Percentiles rank a stretch among this genome's conserved stretches.
Conservation (phyloP, 2,113 vertebrate genomes). For the Neofelis nebulosa region DNA sequence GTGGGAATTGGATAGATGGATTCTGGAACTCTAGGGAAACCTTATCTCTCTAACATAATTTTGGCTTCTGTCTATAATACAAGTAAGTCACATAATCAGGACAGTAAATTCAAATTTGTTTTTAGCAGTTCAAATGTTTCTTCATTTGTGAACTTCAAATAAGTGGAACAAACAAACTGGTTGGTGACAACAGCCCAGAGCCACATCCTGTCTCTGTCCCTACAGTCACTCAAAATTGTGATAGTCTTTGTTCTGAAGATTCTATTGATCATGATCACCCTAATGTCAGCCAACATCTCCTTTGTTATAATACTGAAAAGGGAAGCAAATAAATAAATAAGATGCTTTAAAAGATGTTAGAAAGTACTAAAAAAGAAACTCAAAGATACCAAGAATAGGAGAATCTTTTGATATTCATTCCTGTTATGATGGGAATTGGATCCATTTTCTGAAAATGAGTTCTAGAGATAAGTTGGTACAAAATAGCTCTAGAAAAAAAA, state of each 20-base stretch:
- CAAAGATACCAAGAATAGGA: not conserved
- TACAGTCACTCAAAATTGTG: not conserved
- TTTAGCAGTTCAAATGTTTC: not conserved
- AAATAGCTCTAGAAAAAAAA: constrained; percentile 4
- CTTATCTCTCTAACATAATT: not conserved
- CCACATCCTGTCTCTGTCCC: not conserved
- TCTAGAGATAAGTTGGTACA: not conserved
- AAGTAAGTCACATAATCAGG: not conserved
- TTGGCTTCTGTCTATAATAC: not conserved
- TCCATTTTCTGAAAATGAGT: not conserved
- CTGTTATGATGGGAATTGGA: not conserved
- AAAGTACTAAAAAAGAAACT: not conserved
- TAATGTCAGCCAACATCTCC: not conserved
- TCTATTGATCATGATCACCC: not conserved
- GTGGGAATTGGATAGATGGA: not conserved
- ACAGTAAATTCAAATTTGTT: not conserved
- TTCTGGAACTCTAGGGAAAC: not conserved
- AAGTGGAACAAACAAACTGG: not conserved
- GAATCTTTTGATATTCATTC: not conserved
- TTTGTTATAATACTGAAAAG: not conserved
- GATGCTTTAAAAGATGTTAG: not conserved
- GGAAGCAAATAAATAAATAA: not conserved
- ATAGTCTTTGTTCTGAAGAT: not conserved
- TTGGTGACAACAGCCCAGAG: not conserved
- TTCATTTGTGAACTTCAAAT: not conserved